A percentile compares a stretch with the other conserved stretches of the same genome.
phyloP scores from a whole-genome alignment of 2,888 invertebrate genomes.

The Watsonalla cultraria region DNA sequence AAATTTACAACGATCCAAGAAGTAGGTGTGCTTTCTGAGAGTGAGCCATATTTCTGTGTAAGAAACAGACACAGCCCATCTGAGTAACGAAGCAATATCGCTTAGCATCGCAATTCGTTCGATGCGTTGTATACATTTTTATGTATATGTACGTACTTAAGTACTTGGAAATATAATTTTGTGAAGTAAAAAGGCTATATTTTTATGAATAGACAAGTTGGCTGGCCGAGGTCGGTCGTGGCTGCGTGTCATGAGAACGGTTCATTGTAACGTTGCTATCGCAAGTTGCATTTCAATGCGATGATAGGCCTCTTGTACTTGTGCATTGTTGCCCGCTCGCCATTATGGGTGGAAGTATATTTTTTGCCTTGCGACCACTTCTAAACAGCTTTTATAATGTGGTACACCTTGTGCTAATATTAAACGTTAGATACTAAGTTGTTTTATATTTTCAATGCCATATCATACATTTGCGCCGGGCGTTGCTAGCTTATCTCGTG shows the following conservation, averaged over 20 bases:
- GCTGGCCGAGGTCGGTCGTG: conserved; percentile 29
- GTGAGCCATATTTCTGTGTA: too few relatives aligned
- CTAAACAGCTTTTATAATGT: conserved; percentile 24
- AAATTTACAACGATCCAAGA: too few relatives aligned
- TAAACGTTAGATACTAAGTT: conserved; percentile 22
- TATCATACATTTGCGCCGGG: conserved; percentile 22
- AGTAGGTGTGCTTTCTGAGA: too few relatives aligned
- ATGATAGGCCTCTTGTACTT: conserved; percentile 40
- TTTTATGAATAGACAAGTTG: conserved; percentile 20
- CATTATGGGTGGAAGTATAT: conserved; percentile 23
- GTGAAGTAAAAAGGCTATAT: conserved; percentile 3
- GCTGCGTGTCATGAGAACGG: conserved; percentile 49
- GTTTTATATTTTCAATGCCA: conserved; percentile 30
- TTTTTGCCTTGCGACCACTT: conserved; percentile 23
- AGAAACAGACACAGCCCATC: too few relatives aligned
- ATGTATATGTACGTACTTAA: too few relatives aligned
- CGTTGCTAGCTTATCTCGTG: background rate
- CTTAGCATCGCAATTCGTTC: too few relatives aligned
- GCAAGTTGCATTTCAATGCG: conserved; percentile 41
- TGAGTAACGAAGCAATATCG: too few relatives aligned
- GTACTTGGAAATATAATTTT: too few relatives aligned
- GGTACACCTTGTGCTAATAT: conserved; percentile 23
- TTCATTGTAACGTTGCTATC: conserved; percentile 35
- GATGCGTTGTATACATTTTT: too few relatives aligned
- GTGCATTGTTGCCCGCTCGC: conserved; percentile 43